Conservation (phyloP, 2,888 invertebrate genomes). For the Drosophila villosipedis region DNA sequence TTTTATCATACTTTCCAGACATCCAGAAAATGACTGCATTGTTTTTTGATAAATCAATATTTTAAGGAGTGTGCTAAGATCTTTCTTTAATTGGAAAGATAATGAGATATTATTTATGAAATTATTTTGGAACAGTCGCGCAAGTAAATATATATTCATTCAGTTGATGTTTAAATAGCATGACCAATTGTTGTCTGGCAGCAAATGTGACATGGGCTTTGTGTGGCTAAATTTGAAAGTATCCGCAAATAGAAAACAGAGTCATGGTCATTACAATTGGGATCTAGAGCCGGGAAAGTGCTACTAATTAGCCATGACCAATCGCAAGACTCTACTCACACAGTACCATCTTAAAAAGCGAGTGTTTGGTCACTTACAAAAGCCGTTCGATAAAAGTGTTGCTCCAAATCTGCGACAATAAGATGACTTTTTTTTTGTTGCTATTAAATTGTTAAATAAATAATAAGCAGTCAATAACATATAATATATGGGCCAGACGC, state of each 20-base stretch:
- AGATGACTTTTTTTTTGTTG: constrained; percentile 36
- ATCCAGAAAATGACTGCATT: constrained; percentile 4
- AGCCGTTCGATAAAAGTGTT: constrained; percentile 40
- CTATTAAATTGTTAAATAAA: constrained; percentile 49
- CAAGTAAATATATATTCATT: not conserved
- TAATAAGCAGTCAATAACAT: constrained; percentile 42
- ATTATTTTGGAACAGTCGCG: not conserved
- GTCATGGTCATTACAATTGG: constrained; percentile 61
- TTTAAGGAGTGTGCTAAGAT: not conserved
- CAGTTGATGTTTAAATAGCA: not conserved
- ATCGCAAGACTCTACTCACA: constrained; percentile 30
- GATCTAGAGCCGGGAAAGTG: constrained; percentile 51
- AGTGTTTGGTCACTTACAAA: constrained; percentile 30
- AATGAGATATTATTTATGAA: constrained; percentile 11
- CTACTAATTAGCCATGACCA: constrained; percentile 57
- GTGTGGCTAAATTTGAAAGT: constrained; percentile 44
- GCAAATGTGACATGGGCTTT: not conserved
- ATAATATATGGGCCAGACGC: constrained; percentile 25
- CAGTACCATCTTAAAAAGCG: not conserved
- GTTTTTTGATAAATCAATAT: not conserved
- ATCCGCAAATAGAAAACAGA: constrained; percentile 54
- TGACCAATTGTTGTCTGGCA: constrained; percentile 4
- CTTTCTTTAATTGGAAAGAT: not conserved
- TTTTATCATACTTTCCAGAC: not conserved
- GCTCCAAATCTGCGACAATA: constrained; percentile 53